Percentiles rank a stretch among this genome's conserved stretches.
These are phyloP conservation scores for Drosophila willistoni DNA, from an alignment of 1,140 invertebrate species.

Conservation along the genomic window DNA sequence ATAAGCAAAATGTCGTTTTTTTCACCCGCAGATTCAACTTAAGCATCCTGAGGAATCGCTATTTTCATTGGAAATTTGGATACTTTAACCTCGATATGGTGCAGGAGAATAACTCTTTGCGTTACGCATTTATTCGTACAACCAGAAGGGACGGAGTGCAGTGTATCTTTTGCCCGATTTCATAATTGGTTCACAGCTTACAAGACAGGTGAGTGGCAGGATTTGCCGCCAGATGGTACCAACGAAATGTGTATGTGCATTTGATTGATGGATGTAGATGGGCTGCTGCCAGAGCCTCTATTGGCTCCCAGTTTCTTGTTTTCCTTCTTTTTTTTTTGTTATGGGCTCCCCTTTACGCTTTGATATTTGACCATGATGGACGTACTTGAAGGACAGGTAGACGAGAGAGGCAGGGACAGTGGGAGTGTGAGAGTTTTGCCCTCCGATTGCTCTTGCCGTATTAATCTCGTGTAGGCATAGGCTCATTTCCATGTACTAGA, in stretches of 20 bases:
- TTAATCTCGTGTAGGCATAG: constrained; percentile 68
- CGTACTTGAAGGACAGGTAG: constrained; percentile 16
- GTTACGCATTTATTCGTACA: constrained; percentile 79
- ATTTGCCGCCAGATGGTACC: constrained; percentile 43
- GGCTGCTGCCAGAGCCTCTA: neutral
- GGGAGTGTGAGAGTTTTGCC: constrained; percentile 35
- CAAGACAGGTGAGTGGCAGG: constrained; percentile 79
- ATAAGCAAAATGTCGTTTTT: constrained; percentile 47
- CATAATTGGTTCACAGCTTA: constrained; percentile 81
- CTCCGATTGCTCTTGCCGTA: constrained; percentile 51
- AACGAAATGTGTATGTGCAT: constrained; percentile 40
- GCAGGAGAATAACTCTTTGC: constrained; percentile 80
- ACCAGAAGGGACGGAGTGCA: constrained; percentile 81
- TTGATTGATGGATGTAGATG: constrained; percentile 54
- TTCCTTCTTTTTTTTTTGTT: neutral
- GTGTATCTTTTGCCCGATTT: constrained; percentile 76
- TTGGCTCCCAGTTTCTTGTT: constrained; percentile 38
- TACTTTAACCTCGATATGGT: constrained; percentile 78
- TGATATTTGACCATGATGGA: constrained; percentile 52
- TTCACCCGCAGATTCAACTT: constrained; percentile 70
- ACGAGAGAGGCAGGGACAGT: neutral
- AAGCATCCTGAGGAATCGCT: constrained; percentile 77
- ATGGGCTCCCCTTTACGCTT: neutral
- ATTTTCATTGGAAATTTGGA: constrained; percentile 80
- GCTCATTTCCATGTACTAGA: constrained; percentile 6